phyloP scores from a whole-genome alignment of 2,888 invertebrate genomes.

The Lithophane ornitopus region DNA sequence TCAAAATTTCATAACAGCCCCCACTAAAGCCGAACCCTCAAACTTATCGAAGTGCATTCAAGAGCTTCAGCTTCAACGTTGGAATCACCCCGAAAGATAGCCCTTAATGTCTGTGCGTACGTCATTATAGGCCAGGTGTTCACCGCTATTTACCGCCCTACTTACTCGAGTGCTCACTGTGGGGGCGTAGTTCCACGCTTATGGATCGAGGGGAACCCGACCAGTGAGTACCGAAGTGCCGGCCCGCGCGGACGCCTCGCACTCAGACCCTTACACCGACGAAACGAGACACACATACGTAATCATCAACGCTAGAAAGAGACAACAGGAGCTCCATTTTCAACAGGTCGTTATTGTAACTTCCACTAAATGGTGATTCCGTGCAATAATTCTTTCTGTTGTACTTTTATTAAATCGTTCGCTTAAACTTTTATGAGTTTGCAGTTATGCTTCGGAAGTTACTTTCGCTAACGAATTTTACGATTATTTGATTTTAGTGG shows the following conservation, averaged over 20 bases:
- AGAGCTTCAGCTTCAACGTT: slow-evolving; percentile 59
- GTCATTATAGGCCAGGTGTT: slow-evolving; percentile 84
- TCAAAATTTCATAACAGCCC: not conserved
- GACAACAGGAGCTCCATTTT: slow-evolving; percentile 82
- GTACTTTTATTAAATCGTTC: slow-evolving; percentile 78
- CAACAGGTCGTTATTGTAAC: slow-evolving; percentile 90
- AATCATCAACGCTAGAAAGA: slow-evolving; percentile 76
- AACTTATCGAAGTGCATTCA: slow-evolving; percentile 48
- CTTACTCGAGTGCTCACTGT: slow-evolving; percentile 81
- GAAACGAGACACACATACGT: slow-evolving; percentile 81
- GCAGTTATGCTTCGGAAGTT: slow-evolving; percentile 66
- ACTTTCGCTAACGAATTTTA: slow-evolving; percentile 67
- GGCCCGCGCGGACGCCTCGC: slow-evolving; percentile 85
- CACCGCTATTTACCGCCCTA: slow-evolving; percentile 87
- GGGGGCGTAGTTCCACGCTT: slow-evolving; percentile 83
- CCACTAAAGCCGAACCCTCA: not conserved
- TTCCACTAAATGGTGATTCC: slow-evolving; percentile 86
- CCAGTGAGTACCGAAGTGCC: slow-evolving; percentile 86
- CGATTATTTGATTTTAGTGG: slow-evolving; percentile 65
- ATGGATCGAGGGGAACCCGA: slow-evolving; percentile 83
- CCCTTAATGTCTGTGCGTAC: slow-evolving; percentile 75
- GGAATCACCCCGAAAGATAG: slow-evolving; percentile 67
- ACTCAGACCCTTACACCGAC: slow-evolving; percentile 65
- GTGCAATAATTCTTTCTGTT: slow-evolving; percentile 84
- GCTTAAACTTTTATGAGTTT: slow-evolving; percentile 79